Evolutionary conservation across 2,797 vertebrate genomes (phyloP).

Genomic region (Tapera naevia): DNA sequence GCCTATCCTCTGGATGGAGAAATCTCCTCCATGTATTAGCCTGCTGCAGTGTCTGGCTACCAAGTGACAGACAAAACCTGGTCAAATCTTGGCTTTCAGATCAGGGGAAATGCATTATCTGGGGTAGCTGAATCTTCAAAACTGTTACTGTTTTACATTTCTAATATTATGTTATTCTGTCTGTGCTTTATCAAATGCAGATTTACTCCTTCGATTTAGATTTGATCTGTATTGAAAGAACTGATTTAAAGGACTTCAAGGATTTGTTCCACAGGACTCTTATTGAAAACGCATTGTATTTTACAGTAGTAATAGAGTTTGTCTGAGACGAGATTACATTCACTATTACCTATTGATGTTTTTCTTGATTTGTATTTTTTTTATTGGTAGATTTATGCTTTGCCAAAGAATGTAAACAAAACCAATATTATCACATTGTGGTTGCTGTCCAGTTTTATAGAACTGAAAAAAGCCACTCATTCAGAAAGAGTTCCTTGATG

Average conservation of each 20-base stretch:
- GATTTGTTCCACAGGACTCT: background rate
- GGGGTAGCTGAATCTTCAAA: background rate
- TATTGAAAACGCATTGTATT: background rate
- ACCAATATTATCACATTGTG: background rate
- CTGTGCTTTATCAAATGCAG: background rate
- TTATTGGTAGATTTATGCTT: background rate
- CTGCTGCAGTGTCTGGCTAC: rapidly evolving
- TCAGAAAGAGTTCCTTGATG: background rate
- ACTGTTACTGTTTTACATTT: background rate
- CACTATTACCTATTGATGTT: background rate
- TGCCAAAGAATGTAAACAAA: background rate
- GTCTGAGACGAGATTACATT: background rate
- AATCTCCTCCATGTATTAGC: background rate
- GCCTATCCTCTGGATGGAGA: background rate
- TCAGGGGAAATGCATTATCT: background rate
- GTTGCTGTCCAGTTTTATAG: background rate
- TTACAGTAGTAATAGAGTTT: background rate
- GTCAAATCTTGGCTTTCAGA: background rate
- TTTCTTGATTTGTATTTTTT: background rate
- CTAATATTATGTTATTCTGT: background rate
- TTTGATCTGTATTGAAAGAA: background rate
- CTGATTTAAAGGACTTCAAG: background rate
- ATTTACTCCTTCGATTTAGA: background rate
- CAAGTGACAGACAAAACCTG: background rate
- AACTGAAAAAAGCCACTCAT: background rate